Base-by-base conservation (phyloP, 2,113 vertebrate genomes). In the Seriola aureovittata region DNA sequence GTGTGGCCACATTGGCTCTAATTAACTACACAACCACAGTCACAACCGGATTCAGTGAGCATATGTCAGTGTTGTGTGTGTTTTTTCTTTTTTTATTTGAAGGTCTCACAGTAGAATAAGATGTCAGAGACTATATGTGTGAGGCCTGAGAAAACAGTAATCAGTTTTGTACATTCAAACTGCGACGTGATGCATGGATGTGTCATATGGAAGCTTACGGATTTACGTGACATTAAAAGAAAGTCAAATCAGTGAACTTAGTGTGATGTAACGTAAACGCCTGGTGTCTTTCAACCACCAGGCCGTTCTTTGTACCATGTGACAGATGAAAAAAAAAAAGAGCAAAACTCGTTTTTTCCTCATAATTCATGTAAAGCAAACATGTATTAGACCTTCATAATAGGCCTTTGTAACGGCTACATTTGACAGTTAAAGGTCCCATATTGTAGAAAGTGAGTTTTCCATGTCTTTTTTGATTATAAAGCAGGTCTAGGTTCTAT, bases 11-110 rank as follows among this genome's bases (percentile, higher is more conserved):
- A 81, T 70, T 76, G 87, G 75, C 42, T 57, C 70, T 88, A 90
- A 93, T 93, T 91, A 78, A 81, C 91, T 84, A 89, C 78, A 91
- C 82, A 90, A 92, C 88, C 88, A 90, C 81, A 80, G 89, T 91
- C 92, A 93, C 80, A 84, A 88, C 78, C 78, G 63, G 74, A 87
- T 59, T 62, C 62, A 10, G 10, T 8, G 77, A 62, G 81, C 82
- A 91, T 93, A 85, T 75, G 91, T 95, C 91, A 93, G 86, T 32
- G 70, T 82, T 78, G 85, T 68, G 1, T 40, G 60, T 5, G 1
- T 50, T 34, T n/a, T 32, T 21, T 4, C 23, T 29, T 29, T 57
- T 46, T 29, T 23, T 25, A 46, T 72, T 44, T 14, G 8, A 58
- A 64, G 42, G 42, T 79, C 34, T 79, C 2, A 7, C n/a, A 4